Evolutionary conservation across 2,797 vertebrate species (phyloP), one percentile per base, ranked within the genome.

Genomic region (Poecilia picta): DNA sequence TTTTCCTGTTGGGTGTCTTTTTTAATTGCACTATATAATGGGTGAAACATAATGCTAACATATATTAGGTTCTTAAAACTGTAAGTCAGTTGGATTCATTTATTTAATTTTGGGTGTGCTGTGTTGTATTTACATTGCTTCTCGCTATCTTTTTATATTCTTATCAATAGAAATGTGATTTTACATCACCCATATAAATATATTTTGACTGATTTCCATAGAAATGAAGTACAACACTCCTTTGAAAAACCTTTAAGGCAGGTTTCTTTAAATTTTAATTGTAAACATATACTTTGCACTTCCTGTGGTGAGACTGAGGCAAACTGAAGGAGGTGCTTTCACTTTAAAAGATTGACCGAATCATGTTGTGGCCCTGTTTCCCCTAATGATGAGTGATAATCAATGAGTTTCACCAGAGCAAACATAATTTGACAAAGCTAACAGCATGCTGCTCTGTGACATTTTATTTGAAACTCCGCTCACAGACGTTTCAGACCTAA

Each of bases 341-440:
- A 78, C 94, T 95, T 95, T 95, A 94, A 95, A 92, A 74, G 53
- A 91, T 89, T 87, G 93, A 95, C 83, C 46, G 81, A 77, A 75
- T 87, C 75, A 84, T 87, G 85, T 75, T 15, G 87, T 90, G 92
- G 77, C 91, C 94, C 76, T 49, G 80, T 92, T 91, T 89, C 51
- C 71, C 75, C 77, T 76, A 39, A 31, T 89, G 77, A 87, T 86
- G 83, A 86, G 75, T 72, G 86, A 88, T 82, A 91, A 94, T 95
- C 94, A 94, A 95, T 95, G 80, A 82, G 36, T 90, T 88, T 88
- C 87, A 86, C 84, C 89, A 87, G 88, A 89, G 83, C 89, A 89
- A 83, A 76, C 78, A 86, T 80, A 75, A 85, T 88, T 82, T 79
- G 76, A n/a, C 2, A 20, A 85, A 79, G 81, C 80, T 68, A 78